Percentiles rank a stretch among this genome's conserved stretches.
Evolutionary conservation across 2,888 invertebrate genomes (phyloP).

Genomic region (Drosophila koepferae): DNA sequence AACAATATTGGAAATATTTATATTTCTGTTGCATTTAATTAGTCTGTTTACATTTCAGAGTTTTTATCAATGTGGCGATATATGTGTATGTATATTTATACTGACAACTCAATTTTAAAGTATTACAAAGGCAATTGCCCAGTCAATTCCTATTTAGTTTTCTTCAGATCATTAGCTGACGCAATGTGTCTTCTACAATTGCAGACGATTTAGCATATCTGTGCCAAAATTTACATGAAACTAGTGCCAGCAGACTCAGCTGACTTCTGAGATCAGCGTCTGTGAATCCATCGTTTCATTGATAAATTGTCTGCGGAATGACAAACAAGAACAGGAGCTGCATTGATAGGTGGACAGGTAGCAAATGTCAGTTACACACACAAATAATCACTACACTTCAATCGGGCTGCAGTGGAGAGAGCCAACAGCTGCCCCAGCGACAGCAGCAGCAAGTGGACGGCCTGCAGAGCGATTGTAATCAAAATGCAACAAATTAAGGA

Average conservation of each 20-base stretch:
- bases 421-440: constrained; percentile 56
- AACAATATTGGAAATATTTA: too few species aligned
- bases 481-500: constrained; percentile 80
- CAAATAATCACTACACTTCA: constrained; percentile 74
- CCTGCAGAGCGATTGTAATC: constrained; percentile 74
- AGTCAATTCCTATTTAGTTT: background rate
- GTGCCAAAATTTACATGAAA: constrained; percentile 63
- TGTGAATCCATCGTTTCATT: constrained; percentile 75
- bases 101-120: background rate
- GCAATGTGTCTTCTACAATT: constrained; percentile 31
- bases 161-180: constrained; percentile 38
- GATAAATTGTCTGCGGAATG: constrained; percentile 69
- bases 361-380: constrained; percentile 44
- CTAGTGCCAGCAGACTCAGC: constrained; percentile 24
- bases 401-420: constrained; percentile 49
- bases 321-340: constrained; percentile 32
- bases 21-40: too few species aligned
- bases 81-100: background rate
- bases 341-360: constrained; percentile 55
- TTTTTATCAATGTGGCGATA: too few species aligned
- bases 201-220: constrained; percentile 38
- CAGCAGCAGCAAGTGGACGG: constrained; percentile 33
- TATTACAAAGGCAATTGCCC: background rate
- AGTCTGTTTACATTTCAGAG: too few species aligned
- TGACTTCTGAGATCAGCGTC: constrained; percentile 13